Base-by-base conservation (phyloP, 2,888 invertebrate genomes). In the Amiota communis region DNA sequence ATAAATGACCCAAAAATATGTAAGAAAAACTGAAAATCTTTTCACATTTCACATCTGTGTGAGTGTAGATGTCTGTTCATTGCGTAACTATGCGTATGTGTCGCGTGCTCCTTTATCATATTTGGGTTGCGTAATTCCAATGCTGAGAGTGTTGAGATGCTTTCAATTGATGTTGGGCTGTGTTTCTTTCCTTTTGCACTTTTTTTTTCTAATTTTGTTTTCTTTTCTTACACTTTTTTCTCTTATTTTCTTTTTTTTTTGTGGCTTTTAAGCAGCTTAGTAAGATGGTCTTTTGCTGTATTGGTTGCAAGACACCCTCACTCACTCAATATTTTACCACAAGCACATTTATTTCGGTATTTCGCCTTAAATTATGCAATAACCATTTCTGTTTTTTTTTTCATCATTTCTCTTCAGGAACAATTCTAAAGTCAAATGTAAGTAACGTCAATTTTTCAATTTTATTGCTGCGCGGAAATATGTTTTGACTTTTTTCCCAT, bases 181-280 rank as follows among this genome's bases (percentile, higher is more conserved):
- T 51, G 1, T 13, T 51, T 13, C 51, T 36, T 63, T 63, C 12
- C 36, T 63, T 63, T 63, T 12, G 36, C 36, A n/a, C 20, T 8
- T 12, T 46, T 59, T 20, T 59, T 17, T 63, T 12, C 23, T 23
- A 46, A 11, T 63, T 46, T 63, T 46, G 36, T 63, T 63, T 17
- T 8, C 23, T 63, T 23, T 17, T 59, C n/a, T 13, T 59, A 1
- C 17, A 4, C 13, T 46, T 36, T 63, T 63, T 36, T n/a, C 46
- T 36, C 13, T 6, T 13, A 48, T 64, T 46, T 15, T 48, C 20
- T 48, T 65, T 20, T 47, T 11, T 9, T 47, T 47, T 65, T 65
- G 47, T 75, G 79, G 80, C 77, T 78, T 77, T 81, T 80, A 81
- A 81, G 77, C 75, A 74, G 82, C 76, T 78, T 78, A 73, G 73